Evolutionary conservation across 2,888 invertebrate genomes (phyloP).

Genomic region (Watsonalla cultraria): DNA sequence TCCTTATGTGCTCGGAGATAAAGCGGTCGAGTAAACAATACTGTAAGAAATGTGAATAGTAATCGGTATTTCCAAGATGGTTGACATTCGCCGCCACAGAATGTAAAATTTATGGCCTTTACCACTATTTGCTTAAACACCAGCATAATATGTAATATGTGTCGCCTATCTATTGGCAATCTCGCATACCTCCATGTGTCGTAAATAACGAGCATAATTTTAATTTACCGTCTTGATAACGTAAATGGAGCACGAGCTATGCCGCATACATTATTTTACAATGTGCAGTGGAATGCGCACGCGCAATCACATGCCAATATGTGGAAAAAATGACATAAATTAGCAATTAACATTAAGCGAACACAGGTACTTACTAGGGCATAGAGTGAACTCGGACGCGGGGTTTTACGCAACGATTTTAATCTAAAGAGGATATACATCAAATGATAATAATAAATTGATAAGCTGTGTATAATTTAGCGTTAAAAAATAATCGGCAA

Average conservation of each 20-base stretch:
- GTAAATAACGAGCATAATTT: conserved; percentile 52
- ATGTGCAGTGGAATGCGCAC: conserved; percentile 54
- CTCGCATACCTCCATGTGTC: conserved; percentile 38
- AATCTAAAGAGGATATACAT: no score
- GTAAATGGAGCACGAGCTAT: conserved; percentile 71
- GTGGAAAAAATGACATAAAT: conserved; percentile 42
- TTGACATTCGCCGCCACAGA: not conserved
- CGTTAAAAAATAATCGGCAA: conserved; percentile 10
- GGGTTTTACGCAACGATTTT: no score
- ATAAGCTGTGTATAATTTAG: no score
- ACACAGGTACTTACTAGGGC: conserved; percentile 10
- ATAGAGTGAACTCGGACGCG: not conserved
- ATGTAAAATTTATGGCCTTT: no score
- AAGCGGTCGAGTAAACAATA: not conserved
- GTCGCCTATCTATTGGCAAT: conserved; percentile 35
- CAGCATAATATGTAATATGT: conserved; percentile 6
- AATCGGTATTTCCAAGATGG: not conserved
- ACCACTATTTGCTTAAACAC: not conserved
- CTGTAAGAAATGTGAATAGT: not conserved
- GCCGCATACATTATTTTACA: conserved; percentile 57
- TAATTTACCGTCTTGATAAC: conserved; percentile 65
- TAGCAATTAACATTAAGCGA: conserved; percentile 49
- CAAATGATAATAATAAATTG: no score
- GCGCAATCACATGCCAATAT: conserved; percentile 54
- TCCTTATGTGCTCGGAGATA: not conserved